Base-by-base conservation (phyloP, 2,797 vertebrate species). In the Mycteria americana region DNA sequence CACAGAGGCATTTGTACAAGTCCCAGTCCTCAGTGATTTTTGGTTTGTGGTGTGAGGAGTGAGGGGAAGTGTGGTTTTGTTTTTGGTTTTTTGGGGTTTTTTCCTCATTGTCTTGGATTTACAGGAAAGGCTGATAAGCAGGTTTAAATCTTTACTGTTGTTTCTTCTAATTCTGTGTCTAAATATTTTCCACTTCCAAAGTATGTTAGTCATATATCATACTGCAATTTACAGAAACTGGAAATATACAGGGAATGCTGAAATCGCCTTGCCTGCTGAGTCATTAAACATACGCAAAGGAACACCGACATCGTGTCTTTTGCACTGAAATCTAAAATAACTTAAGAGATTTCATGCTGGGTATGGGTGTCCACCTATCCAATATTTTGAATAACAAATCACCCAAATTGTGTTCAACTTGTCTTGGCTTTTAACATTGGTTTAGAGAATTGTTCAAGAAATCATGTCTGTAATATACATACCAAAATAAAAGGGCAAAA, bases 1-100 rank as follows among this genome's bases (percentile, higher is more conserved):
- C 50, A 57, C 85, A 97, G 89, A 95, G 82, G 73, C 82, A 96
- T 95, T 96, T 97, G 89, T 65, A 70, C 68, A 88, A 95, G 48
- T 62, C n/a, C 41, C 37, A 51, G 63, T 50, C 3, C 84, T 73
- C 70, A 21, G n/a, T 68, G 45, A 14, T 23, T 70, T 75, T 51
- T 57, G 16, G 63, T 57, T 56, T 89, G 18, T 79, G 86, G 33
- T 69, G 18, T 30, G 15, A 82, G 54, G 33, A 83, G 18, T 51
- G 23, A 54, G n/a, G n/a, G 25, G 27, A 92, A 68, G 35, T 28
- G 21, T 37, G 27, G 27, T 10, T 28, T 33, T 30, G 30, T 21
- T n/a, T 24, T 30, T 51, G 45, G 27, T 22, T 22, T 35, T 12
- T 37, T 23, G 19, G 18, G 19, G 10, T 46, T 46, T 46, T 54